Conservation (phyloP, 1,140 invertebrate species). For the Tetragnatha versicolor region DNA sequence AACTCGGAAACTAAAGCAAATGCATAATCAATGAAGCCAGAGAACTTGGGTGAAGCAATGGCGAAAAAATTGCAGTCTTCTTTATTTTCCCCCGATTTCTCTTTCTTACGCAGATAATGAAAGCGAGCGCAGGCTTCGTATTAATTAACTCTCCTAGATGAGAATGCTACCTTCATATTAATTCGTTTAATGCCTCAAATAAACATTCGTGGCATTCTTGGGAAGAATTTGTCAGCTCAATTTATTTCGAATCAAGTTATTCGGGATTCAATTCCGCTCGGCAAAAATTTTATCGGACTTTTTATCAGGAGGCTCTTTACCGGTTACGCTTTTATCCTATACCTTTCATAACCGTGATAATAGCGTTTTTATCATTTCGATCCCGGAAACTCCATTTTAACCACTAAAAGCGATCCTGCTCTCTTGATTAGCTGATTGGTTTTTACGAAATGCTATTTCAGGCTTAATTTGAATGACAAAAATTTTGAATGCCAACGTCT, state of each 20-base stretch:
- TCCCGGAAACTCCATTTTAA: no score
- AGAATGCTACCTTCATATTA: conserved; percentile 51
- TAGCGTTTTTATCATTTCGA: no score
- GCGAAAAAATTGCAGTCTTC: conserved; percentile 42
- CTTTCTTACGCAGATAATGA: conserved; percentile 48
- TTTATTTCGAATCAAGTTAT: conserved; percentile 47
- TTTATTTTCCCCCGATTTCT: conserved; percentile 5
- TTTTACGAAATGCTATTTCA: no score
- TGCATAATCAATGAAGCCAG: conserved; percentile 53
- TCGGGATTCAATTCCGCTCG: conserved; percentile 20
- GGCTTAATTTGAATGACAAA: no score
- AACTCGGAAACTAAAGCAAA: conserved; percentile 54
- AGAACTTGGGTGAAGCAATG: conserved; percentile 1
- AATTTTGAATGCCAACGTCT: no score
- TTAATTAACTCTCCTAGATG: conserved; percentile 50
- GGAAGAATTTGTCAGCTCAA: conserved; percentile 21
- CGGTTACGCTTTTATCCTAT: no score
- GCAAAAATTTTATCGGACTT: no score
- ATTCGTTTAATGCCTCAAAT: conserved; percentile 48
- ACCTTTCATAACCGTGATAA: no score
- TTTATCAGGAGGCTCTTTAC: no score
- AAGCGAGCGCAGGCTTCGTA: conserved; percentile 52
- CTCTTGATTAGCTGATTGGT: no score
- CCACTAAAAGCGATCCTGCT: no score
- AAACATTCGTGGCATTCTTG: conserved; percentile 15